phyloP scores from a whole-genome alignment of 2,888 invertebrate genomes.

The Drosophila falleni region DNA sequence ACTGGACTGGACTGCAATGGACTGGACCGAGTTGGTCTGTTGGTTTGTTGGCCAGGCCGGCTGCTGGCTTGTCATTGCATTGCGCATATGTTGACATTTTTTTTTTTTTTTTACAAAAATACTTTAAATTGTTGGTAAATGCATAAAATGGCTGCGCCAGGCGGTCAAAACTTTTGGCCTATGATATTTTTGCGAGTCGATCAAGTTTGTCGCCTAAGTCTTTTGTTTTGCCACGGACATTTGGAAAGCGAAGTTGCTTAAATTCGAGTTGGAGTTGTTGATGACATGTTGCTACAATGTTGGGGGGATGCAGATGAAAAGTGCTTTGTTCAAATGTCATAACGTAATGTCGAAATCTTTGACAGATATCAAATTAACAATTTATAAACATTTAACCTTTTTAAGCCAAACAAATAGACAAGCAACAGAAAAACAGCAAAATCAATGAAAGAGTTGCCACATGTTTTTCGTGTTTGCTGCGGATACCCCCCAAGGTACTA shows the following conservation, averaged over 20 bases:
- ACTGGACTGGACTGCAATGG: conserved; percentile 47
- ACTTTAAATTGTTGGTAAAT: conserved; percentile 74
- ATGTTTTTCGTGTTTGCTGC: conserved; percentile 38
- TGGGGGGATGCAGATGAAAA: conserved; percentile 55
- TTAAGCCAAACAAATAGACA: conserved; percentile 12
- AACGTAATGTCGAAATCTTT: conserved; percentile 51
- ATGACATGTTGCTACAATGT: conserved; percentile 23
- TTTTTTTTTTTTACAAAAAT: conserved; percentile 54
- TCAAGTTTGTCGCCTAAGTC: conserved; percentile 56
- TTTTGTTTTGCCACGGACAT: conserved; percentile 50
- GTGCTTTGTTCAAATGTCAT: conserved; percentile 65
- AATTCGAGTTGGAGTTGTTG: conserved; percentile 5
- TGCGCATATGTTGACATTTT: conserved; percentile 77
- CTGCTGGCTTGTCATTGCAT: conserved; percentile 66
- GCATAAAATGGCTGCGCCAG: conserved; percentile 57
- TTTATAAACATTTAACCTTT: conserved; percentile 71
- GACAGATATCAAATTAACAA: conserved; percentile 69
- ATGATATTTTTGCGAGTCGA: conserved; percentile 54
- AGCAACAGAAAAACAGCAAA: conserved; percentile 4
- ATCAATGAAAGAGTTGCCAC: conserved; percentile 24
- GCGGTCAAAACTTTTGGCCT: conserved; percentile 47
- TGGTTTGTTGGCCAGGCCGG: conserved; percentile 34
- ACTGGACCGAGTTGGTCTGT: conserved; percentile 29
- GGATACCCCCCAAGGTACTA: conserved; percentile 46
- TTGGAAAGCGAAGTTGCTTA: conserved; percentile 36